Conservation (phyloP, 2,113 vertebrate genomes). For the Ageneiosus marmoratus region DNA sequence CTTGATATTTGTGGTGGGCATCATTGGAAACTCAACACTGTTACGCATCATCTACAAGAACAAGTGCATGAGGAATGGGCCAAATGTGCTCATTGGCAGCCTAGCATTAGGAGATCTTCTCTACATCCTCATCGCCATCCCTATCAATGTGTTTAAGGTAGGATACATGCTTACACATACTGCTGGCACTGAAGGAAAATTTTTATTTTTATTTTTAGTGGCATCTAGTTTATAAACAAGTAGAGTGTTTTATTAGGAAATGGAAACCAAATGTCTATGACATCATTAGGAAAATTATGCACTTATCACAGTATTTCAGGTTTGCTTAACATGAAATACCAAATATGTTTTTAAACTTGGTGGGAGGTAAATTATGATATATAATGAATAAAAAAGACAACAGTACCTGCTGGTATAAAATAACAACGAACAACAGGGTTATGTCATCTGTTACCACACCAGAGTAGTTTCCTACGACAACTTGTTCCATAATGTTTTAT, state of each 20-base stretch:
- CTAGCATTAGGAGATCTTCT: conserved; percentile 87
- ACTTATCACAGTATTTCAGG: background rate
- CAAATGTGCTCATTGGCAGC: conserved; percentile 87
- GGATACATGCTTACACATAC: background rate
- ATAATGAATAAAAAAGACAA: background rate
- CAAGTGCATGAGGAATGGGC: conserved; percentile 91
- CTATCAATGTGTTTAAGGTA: conserved; percentile 85
- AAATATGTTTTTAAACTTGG: background rate
- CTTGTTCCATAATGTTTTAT: background rate
- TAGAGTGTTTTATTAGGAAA: background rate
- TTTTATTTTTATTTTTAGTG: no score
- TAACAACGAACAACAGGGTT: background rate
- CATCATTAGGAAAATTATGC: background rate
- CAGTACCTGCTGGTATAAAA: background rate
- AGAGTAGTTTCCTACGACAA: background rate
- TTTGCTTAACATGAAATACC: background rate
- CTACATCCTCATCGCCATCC: conserved; percentile 87
- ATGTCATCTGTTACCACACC: background rate
- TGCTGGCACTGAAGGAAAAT: background rate
- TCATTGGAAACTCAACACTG: conserved; percentile 86
- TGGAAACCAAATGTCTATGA: background rate
- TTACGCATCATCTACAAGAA: conserved; percentile 91
- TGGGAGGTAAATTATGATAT: background rate
- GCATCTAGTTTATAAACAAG: background rate
- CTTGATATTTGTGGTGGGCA: conserved; percentile 85